Evolutionary conservation across 2,797 vertebrate species (phyloP).

Genomic region (Cyprinodon diabolis): DNA sequence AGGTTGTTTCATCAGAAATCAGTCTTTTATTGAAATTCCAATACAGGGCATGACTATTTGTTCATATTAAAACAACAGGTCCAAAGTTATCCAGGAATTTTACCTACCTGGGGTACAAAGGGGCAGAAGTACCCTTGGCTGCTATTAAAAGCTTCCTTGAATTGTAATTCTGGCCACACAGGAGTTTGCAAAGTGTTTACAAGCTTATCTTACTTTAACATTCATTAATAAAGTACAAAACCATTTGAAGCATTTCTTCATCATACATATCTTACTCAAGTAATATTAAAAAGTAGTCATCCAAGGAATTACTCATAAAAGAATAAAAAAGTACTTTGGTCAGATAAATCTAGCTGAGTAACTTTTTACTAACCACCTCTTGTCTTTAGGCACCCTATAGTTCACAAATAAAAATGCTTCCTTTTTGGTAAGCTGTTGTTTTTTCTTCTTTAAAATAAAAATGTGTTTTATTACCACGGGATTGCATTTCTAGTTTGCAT

Average conservation of each 20-base stretch:
- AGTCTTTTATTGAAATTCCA: not conserved
- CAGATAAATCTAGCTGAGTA: too few species aligned
- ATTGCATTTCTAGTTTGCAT: not conserved
- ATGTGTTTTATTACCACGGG: not conserved
- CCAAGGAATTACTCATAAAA: too few species aligned
- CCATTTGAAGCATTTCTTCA: too few species aligned
- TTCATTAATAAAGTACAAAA: too few species aligned
- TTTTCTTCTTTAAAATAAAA: not conserved
- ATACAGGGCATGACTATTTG: not conserved
- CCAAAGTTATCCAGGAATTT: not conserved
- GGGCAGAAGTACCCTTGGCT: not conserved
- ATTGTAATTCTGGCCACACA: conserved; percentile 1
- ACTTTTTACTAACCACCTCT: too few species aligned
- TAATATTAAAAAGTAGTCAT: too few species aligned
- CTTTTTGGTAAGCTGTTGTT: not conserved
- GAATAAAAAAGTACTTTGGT: too few species aligned
- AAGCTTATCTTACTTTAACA: not conserved
- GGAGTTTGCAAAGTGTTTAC: not conserved
- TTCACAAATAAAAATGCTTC: not conserved
- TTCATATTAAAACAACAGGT: not conserved
- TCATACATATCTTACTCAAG: too few species aligned
- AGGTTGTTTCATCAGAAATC: not conserved
- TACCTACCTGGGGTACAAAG: not conserved
- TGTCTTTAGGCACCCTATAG: not conserved
- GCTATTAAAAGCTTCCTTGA: not conserved